phyloP scores from a whole-genome alignment of 2,888 invertebrate genomes.

The Lathronympha strigana region DNA sequence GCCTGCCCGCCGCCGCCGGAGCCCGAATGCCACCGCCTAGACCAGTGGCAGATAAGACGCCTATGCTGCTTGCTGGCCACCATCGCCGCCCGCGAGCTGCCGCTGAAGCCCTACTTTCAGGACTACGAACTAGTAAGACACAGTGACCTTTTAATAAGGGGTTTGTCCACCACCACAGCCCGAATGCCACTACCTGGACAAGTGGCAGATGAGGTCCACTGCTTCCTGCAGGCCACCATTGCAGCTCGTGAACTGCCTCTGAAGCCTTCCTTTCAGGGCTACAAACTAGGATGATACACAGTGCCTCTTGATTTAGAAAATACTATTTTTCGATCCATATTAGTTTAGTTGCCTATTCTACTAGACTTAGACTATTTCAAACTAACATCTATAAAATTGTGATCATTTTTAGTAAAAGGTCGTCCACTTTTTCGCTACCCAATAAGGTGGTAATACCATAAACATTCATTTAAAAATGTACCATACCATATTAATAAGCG shows the following conservation, averaged over 20 bases:
- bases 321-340: no score
- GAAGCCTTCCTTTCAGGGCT: slow-evolving; percentile 90
- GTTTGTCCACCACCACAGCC: slow-evolving; percentile 84
- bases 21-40: slow-evolving; percentile 87
- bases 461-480: no score
- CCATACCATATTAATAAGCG: no score
- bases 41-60: slow-evolving; percentile 86
- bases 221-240: slow-evolving; percentile 89
- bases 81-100: slow-evolving; percentile 87
- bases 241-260: slow-evolving; percentile 87
- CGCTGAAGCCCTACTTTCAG: slow-evolving; percentile 89
- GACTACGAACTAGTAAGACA: slow-evolving; percentile 87
- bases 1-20: slow-evolving; percentile 86
- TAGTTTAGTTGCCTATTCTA: no score
- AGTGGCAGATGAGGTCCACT: slow-evolving; percentile 87
- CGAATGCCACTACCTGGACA: slow-evolving; percentile 86
- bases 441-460: no score
- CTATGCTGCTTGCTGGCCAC: slow-evolving; percentile 89
- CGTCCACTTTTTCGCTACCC: no score
- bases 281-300: slow-evolving; percentile 85
- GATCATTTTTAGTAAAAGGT: no score
- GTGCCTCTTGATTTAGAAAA: no score
- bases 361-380: no score
- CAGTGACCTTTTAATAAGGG: no score
- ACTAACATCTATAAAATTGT: no score